These are phyloP conservation scores for Ceraclea dissimilis DNA, from an alignment of 2,888 invertebrate genomes.

Conservation along the genomic window DNA sequence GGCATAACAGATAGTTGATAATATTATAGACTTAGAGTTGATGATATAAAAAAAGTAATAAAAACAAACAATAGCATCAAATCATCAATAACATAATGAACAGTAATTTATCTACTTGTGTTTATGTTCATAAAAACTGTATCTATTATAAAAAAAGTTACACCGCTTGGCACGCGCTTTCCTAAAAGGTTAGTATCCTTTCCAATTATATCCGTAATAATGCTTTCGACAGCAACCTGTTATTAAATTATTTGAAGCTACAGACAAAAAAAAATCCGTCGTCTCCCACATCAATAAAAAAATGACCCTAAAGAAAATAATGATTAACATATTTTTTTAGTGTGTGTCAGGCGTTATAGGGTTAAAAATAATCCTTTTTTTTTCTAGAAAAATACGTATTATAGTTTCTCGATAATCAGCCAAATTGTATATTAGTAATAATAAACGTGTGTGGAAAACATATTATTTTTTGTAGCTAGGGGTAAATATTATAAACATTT, in stretches of 20 bases:
- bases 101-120: neutral
- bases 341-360: conserved; percentile 14
- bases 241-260: conserved; percentile 5
- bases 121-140: neutral
- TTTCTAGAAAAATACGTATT: neutral
- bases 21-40: too few species aligned
- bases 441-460: neutral
- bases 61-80: neutral
- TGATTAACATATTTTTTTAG: conserved; percentile 23
- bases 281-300: conserved; percentile 22
- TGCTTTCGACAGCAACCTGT: conserved; percentile 24
- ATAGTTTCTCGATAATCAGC: too few species aligned
- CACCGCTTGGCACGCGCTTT: conserved; percentile 25
- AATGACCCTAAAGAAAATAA: conserved; percentile 17
- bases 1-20: too few species aligned
- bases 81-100: neutral
- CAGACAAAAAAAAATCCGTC: conserved; percentile 2
- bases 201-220: conserved; percentile 15
- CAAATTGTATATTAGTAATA: too few species aligned
- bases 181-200: conserved; percentile 20
- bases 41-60: neutral
- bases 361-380: conserved; percentile 11
- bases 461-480: neutral
- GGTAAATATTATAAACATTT: neutral
- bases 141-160: conserved; percentile 9